phyloP scores from a whole-genome alignment of 2,888 invertebrate genomes.

The Drosophila mimica region DNA sequence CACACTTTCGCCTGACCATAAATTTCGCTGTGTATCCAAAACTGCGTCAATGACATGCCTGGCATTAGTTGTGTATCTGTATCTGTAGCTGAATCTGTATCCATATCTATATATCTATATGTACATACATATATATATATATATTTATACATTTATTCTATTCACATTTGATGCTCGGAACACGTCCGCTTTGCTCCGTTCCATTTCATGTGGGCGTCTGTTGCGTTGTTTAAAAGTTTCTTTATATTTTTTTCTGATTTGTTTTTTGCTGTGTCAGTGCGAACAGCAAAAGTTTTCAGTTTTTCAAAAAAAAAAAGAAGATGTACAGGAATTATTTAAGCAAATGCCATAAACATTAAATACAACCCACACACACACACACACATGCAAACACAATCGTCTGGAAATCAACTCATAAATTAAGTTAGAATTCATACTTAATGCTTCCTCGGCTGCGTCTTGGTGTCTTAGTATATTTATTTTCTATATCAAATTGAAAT shows the following conservation, averaged over 20 bases:
- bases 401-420: slow-evolving; percentile 62
- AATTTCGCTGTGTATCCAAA: slow-evolving; percentile 61
- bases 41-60: slow-evolving; percentile 77
- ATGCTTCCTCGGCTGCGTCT: slow-evolving; percentile 7
- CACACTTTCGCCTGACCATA: slow-evolving; percentile 47
- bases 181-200: slow-evolving; percentile 59
- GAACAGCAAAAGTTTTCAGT: slow-evolving; percentile 49
- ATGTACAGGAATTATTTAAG: slow-evolving; percentile 64
- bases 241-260: slow-evolving; percentile 15
- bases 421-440: slow-evolving; percentile 58
- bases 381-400: slow-evolving; percentile 16
- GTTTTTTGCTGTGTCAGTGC: slow-evolving; percentile 36
- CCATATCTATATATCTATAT: slow-evolving; percentile 9
- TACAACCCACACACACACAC: slow-evolving; percentile 31
- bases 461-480: slow-evolving; percentile 7
- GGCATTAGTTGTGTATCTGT: slow-evolving; percentile 40
- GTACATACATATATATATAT: neutral
- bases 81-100: slow-evolving; percentile 17
- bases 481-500: slow-evolving; percentile 64
- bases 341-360: slow-evolving; percentile 65
- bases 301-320: slow-evolving; percentile 34
- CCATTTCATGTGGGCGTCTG: slow-evolving; percentile 41
- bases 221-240: slow-evolving; percentile 60
- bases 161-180: slow-evolving; percentile 46
- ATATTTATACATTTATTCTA: slow-evolving; percentile 23